Conservation (phyloP, 2,888 invertebrate genomes). For the Drosophila meridionalis region DNA sequence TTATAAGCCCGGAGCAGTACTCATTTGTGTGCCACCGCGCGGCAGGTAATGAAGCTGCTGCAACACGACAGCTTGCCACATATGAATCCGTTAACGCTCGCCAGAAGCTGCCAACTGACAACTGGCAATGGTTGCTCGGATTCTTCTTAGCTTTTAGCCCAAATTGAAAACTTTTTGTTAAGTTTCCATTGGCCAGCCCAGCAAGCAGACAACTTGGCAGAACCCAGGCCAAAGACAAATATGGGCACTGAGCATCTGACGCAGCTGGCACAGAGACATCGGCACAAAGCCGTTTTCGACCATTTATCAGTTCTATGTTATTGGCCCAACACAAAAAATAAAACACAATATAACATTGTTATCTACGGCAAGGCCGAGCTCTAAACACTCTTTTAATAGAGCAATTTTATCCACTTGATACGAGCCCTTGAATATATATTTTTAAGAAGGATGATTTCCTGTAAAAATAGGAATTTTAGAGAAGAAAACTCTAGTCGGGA, state of each 20-base stretch:
- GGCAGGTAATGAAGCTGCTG: slow-evolving; percentile 56
- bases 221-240: slow-evolving; percentile 58
- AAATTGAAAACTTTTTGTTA: slow-evolving; percentile 68
- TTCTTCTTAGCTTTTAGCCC: slow-evolving; percentile 56
- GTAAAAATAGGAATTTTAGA: too few relatives aligned
- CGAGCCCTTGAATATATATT: too few relatives aligned
- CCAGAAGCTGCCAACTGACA: slow-evolving; percentile 5
- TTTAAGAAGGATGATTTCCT: too few relatives aligned
- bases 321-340: slow-evolving; percentile 58
- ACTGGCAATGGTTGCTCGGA: slow-evolving; percentile 15
- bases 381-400: background rate
- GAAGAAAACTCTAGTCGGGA: too few relatives aligned
- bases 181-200: slow-evolving; percentile 41
- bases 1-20: slow-evolving; percentile 51
- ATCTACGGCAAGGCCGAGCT: background rate
- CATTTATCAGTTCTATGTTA: slow-evolving; percentile 79
- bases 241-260: slow-evolving; percentile 51
- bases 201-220: slow-evolving; percentile 5
- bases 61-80: slow-evolving; percentile 47
- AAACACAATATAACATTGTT: background rate
- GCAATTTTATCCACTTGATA: too few relatives aligned
- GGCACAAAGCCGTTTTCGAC: slow-evolving; percentile 75
- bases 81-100: slow-evolving; percentile 39
- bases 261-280: slow-evolving; percentile 63
- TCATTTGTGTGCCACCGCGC: slow-evolving; percentile 66